Base-by-base conservation (phyloP, 2,797 vertebrate genomes). In the Hephaestus fuliginosus region DNA sequence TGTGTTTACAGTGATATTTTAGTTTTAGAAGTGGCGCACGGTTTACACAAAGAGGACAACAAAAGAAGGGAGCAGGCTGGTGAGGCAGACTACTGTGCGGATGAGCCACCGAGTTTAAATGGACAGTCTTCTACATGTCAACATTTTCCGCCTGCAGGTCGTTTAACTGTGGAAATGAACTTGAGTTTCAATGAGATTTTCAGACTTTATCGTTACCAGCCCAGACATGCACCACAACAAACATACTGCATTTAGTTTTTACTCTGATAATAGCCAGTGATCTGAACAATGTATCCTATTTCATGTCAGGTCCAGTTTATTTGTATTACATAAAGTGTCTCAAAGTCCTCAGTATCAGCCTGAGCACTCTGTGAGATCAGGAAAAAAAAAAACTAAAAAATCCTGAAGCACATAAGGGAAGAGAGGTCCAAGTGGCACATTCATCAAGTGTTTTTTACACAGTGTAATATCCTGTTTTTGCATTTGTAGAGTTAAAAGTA, bases 41-140 rank as follows among this genome's bases (percentile, higher is more conserved):
- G 8, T 56, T 76, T 70, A 64, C 60, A 85, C 66, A 80, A 71
- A 74, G 69, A 74, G 25, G 48, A 17, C 76, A 30, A 39, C 44
- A 52, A 68, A 53, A 22, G 10, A 15, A 6, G 41, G 15, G 36
- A 28, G 20, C 66, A 17, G 33, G 15, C 78, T 52, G 77, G 46
- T 18, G 43, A 52, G 64, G 48, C 0, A 39, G 20, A 82, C 67
- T 64, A 75, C 71, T 72, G 51, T 69, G 78, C 28, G 36, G 51
- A 77, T 74, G 73, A 61, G 68, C 28, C 67, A 39, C 49, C 60
- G 46, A 0, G 65, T 65, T 39, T 67, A 58, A 72, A 74, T 74
- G 55, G 78, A 70, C 63, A 74, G 3, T 68, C 28, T 41, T 22
- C 49, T 25, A 43, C 46, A 20, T 62, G 58, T 17, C 60, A 73